Base-by-base conservation (phyloP, 2,113 vertebrate genomes). In the Notothenia coriiceps region DNA sequence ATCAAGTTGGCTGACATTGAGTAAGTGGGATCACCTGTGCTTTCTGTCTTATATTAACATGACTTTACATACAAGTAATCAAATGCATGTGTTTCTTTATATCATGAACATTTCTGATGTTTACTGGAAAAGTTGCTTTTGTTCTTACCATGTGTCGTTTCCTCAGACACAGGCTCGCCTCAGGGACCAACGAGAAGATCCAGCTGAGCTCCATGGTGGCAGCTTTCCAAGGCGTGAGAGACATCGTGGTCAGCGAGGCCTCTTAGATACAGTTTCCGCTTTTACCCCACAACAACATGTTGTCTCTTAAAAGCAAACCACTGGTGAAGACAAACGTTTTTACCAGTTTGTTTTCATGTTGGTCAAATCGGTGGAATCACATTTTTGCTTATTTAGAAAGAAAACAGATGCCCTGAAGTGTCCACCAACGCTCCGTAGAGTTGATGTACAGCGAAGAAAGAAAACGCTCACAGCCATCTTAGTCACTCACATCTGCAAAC, bases 161-260 rank as follows among this genome's bases (percentile, higher is more conserved):
- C 72, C 2, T 77, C 63, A 99, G 98, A 93, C 96, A 99, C 91
- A 94, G 97, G 3, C 85, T 99, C 35, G 96, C 98, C 1, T 96
- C 96, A 1, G 98, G 98, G 40, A 98, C 97, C 71, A 97, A 86
- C 0, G 98, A 99, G 89, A 99, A 98, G 95, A 97, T 99, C 82
- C 98, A 99, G 95, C 95, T 99, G 77, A 98, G 98, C 86, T 97
- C 98, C 51, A 96, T 99, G 93, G 95, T 99, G 0, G 98, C 97
- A 0, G 97, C 98, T 1, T 99, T 99, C 92, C 98, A 99, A 84
- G 96, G 96, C 52, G 97, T 97, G 77, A 94, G 98, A 84, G 96
- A 99, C 86, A 91, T 98, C 33, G 97, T 99, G 15, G 96, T 96
- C 70, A 96, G 96, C 0, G 96, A 98, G 79, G 96, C 96, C 64